A percentile compares a stretch with the other conserved stretches of the same genome.
These are phyloP conservation scores for Pycnomerus fuliginosus DNA, from an alignment of 2,888 invertebrate species.

Conservation along the genomic window DNA sequence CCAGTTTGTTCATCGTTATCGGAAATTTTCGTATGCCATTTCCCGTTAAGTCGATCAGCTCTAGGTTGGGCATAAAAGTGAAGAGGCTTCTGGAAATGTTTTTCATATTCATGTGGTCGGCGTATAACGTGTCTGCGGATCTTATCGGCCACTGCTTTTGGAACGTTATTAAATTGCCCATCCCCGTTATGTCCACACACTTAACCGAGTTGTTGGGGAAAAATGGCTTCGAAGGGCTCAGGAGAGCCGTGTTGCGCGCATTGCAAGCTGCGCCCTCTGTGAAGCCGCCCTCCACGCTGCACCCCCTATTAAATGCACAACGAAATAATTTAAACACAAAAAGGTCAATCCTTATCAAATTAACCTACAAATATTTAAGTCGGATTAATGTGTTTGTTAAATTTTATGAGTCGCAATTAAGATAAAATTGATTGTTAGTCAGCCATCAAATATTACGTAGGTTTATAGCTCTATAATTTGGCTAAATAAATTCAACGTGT, in stretches of 20 bases:
- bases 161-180: constrained; percentile 28
- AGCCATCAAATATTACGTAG: too few relatives aligned
- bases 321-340: too few relatives aligned
- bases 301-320: too few relatives aligned
- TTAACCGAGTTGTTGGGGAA: constrained; percentile 29
- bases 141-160: constrained; percentile 16
- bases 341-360: too few relatives aligned
- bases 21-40: constrained; percentile 42
- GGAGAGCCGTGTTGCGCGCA: constrained; percentile 41
- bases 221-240: constrained; percentile 30
- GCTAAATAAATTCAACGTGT: too few relatives aligned
- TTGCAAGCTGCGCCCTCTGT: constrained; percentile 42
- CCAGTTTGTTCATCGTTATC: constrained; percentile 25
- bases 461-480: too few relatives aligned
- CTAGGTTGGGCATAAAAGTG: constrained; percentile 35
- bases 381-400: too few relatives aligned
- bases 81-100: constrained; percentile 27
- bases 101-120: constrained; percentile 41
- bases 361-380: too few relatives aligned
- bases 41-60: constrained; percentile 43
- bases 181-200: constrained; percentile 43
- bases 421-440: too few relatives aligned
- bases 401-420: too few relatives aligned
- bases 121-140: constrained; percentile 40
- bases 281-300: constrained; percentile 17